Percentiles rank a stretch among this genome's conserved stretches.
phyloP scores from a whole-genome alignment of 1,140 invertebrate genomes.

The Trichonephila clavata region DNA sequence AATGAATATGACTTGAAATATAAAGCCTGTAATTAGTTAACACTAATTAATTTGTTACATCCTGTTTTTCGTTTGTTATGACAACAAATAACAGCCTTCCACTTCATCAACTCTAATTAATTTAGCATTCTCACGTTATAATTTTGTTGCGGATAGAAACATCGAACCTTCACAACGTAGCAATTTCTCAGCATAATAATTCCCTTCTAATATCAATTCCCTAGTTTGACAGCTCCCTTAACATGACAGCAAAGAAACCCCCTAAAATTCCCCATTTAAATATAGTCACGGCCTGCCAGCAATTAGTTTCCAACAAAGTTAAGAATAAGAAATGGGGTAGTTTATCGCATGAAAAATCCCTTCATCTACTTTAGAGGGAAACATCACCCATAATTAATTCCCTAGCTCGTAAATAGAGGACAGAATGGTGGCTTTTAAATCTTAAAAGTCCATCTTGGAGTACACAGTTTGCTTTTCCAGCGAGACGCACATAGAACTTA shows the following conservation, averaged over 20 bases:
- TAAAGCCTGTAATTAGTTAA: too few relatives aligned
- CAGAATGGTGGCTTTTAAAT: slow-evolving; percentile 23
- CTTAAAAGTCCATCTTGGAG: neutral
- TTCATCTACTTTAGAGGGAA: neutral
- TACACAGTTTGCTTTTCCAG: neutral
- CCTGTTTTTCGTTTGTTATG: too few relatives aligned
- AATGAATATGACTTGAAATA: too few relatives aligned
- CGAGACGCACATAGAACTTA: neutral
- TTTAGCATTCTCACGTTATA: too few relatives aligned
- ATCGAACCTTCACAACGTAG: too few relatives aligned
- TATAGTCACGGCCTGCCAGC: neutral
- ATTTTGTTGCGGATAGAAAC: too few relatives aligned
- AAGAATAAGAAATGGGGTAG: neutral
- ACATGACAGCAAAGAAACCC: neutral
- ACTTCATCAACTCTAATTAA: too few relatives aligned
- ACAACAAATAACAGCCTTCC: too few relatives aligned
- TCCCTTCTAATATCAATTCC: neutral
- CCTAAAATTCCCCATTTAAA: neutral
- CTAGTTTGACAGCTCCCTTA: neutral
- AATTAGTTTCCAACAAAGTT: slow-evolving; percentile 1
- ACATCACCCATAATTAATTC: slow-evolving; percentile 32
- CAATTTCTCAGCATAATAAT: neutral
- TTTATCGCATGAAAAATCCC: slow-evolving; percentile 6
- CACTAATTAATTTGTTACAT: too few relatives aligned
- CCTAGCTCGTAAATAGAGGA: neutral